Conservation (phyloP, 2,888 invertebrate species). For the Macrostomum cliftonense region DNA sequence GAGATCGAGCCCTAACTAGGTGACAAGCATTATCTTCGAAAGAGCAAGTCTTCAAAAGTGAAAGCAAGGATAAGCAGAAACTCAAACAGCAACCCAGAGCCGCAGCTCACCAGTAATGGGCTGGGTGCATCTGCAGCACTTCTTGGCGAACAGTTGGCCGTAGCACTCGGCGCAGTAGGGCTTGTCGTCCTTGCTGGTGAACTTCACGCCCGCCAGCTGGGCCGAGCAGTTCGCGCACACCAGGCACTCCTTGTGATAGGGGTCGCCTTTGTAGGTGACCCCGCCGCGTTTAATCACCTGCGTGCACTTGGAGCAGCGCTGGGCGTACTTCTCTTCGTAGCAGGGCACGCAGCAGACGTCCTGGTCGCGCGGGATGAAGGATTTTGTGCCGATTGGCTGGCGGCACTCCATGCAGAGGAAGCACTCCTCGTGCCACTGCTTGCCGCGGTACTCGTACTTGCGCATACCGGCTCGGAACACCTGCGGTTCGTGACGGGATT, state of each 20-base stretch:
- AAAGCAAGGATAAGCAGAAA: no score
- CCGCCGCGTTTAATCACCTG: conserved; percentile 94
- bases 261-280: conserved; percentile 94
- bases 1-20: no score
- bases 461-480: conserved; percentile 49
- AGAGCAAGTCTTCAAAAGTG: no score
- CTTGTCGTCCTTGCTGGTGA: conserved; percentile 87
- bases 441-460: conserved; percentile 99
- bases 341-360: conserved; percentile 93
- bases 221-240: conserved; percentile 84
- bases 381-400: conserved; percentile 83
- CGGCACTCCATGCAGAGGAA: conserved; percentile 96
- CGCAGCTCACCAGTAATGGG: conserved; percentile 73
- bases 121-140: conserved; percentile 81
- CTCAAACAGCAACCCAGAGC: no score
- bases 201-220: conserved; percentile 80
- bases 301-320: conserved; percentile 88
- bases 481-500: not conserved
- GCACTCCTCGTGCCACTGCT: conserved; percentile 99
- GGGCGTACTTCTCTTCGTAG: conserved; percentile 94
- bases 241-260: conserved; percentile 96
- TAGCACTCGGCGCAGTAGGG: conserved; percentile 95
- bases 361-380: conserved; percentile 89
- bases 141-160: conserved; percentile 83
- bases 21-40: no score